Evolutionary conservation across 2,888 invertebrate genomes (phyloP).

Genomic region (Leucophora obtusa): DNA sequence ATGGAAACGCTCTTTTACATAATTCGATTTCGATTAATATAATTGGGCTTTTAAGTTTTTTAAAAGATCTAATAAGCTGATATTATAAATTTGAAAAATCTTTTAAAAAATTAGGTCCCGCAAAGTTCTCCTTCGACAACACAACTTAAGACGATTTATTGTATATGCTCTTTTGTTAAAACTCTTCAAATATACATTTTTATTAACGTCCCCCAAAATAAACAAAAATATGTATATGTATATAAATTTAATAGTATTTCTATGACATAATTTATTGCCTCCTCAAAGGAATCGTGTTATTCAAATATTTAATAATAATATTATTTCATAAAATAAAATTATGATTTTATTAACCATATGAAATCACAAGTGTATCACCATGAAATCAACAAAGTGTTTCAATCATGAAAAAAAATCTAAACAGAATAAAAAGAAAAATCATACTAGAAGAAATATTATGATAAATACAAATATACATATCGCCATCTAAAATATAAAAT

Average conservation of each 20-base stretch:
- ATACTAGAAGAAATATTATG: background rate
- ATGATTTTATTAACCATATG: conserved; percentile 46
- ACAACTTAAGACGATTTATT: too few relatives aligned
- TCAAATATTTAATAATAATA: conserved; percentile 17
- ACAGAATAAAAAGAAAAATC: conserved; percentile 4
- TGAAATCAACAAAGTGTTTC: conserved; percentile 17
- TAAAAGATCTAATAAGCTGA: too few relatives aligned
- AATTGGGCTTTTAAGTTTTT: too few relatives aligned
- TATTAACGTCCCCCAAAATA: background rate
- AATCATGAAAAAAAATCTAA: conserved; percentile 1
- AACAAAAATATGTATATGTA: background rate
- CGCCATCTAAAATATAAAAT: too few relatives aligned
- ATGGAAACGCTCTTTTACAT: too few relatives aligned
- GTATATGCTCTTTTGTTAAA: too few relatives aligned
- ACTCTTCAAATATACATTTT: too few relatives aligned
- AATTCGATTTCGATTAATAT: too few relatives aligned
- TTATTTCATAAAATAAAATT: conserved; percentile 29
- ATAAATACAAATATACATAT: background rate
- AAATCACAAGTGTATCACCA: conserved; percentile 12
- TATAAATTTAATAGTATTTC: background rate
- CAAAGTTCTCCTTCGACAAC: too few relatives aligned
- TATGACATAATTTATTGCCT: conserved; percentile 34
- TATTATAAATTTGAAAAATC: too few relatives aligned
- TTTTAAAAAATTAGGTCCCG: too few relatives aligned
- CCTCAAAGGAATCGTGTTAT: background rate